Evolutionary conservation across 2,888 invertebrate species (phyloP).

Genomic region (Chloroclysta siterata): DNA sequence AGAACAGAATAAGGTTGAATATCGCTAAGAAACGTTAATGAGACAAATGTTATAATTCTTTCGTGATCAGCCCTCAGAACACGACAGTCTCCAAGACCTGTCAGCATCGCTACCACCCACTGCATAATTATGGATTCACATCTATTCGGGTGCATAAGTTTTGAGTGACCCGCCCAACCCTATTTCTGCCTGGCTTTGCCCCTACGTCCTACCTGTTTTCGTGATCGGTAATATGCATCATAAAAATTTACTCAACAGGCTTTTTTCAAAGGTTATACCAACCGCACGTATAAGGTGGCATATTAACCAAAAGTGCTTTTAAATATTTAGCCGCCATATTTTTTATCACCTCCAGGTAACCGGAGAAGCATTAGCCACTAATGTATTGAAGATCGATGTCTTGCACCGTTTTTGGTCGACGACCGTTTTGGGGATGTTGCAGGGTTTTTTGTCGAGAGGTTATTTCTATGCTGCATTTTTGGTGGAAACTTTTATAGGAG

Average conservation of each 20-base stretch:
- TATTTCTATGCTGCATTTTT: constrained; percentile 10
- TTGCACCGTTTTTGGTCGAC: constrained; percentile 12
- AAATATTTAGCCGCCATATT: constrained; percentile 13
- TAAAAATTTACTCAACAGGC: neutral
- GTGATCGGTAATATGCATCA: neutral
- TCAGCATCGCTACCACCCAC: no score
- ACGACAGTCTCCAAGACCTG: no score
- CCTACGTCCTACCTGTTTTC: no score
- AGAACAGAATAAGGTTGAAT: no score
- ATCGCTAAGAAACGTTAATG: no score
- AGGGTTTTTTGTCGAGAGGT: neutral
- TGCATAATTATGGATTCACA: no score
- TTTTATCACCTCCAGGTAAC: constrained; percentile 34
- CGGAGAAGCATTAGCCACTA: constrained; percentile 38
- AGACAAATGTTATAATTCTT: no score
- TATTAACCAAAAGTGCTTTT: neutral
- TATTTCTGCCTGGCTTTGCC: no score
- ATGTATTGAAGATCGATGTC: constrained; percentile 39
- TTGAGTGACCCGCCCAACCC: no score
- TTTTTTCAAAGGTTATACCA: neutral
- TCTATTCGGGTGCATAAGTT: no score
- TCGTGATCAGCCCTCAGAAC: no score
- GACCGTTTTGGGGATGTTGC: constrained; percentile 3
- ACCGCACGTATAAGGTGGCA: neutral
- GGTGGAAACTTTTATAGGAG: constrained; percentile 11